Evolutionary conservation across 2,888 invertebrate species (phyloP), one percentile per base, ranked within the genome.

Genomic region (Carpatolechia fugitivella): DNA sequence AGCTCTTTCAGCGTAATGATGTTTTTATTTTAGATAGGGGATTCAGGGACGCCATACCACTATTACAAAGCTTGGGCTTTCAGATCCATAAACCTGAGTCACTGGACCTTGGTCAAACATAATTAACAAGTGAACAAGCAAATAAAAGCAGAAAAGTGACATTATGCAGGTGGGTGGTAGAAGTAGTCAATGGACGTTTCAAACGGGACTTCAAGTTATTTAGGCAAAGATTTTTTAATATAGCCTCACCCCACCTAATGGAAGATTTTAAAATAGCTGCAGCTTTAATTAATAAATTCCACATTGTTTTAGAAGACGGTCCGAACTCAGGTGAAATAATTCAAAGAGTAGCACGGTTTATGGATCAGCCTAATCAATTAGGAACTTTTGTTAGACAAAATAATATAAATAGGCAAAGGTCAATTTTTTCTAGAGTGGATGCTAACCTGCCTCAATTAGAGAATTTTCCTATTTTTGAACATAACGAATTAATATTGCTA

Each of bases 101-200:
- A 35, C 44, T 52, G 3, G 33, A 52, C 7, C 52, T 44, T 3
- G 41, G 53, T 50, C 55, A 55, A 31, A 56, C 51, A 18, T 56
- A 58, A 46, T 55, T 58, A 33, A 46, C 49, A 16, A 60, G 56
- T 18, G 35, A 41, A 38, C 36, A 53, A 44, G 56, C 56, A 14
- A 55, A 56, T 40, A 56, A 59, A 48, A 56, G 54, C 20, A 46
- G 56, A 49, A 33, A 44, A 35, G 54, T 49, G 8, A 50, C 50
- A 18, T 36, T 50, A 29, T 18, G 18, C 20, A 18, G 54, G 29
- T 54, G 54, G 54, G 54, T 54, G 14, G 18, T 55, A 2, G 55
- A 55, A 46, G 51, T 51, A 6, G 18, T 55, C 6, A 51, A 55
- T n/a, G 55, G 55, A 7, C 33, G 55, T 11, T 46, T 55, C 47